Evolutionary conservation across 2,113 vertebrate species (phyloP).

Genomic region (Synodontis membranacea): DNA sequence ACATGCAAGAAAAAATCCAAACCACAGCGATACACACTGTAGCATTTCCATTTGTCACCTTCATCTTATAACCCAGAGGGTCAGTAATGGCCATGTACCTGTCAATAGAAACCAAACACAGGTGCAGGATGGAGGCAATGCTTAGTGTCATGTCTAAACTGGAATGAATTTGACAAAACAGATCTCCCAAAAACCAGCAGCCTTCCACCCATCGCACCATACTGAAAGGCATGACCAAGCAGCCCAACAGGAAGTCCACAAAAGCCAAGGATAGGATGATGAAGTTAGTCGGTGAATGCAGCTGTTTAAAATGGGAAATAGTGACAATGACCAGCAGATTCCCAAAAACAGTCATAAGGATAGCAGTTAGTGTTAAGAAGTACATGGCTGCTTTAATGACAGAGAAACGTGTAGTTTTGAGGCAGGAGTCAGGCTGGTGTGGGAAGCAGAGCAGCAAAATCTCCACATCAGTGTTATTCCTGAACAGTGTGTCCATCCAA

Average conservation of each 20-base stretch:
- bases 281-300: conserved; percentile 57
- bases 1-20: conserved; percentile 50
- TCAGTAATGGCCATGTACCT: conserved; percentile 55
- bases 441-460: conserved; percentile 40
- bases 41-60: conserved; percentile 43
- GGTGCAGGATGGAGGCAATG: conserved; percentile 48
- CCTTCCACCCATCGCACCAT: conserved; percentile 51
- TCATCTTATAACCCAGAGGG: conserved; percentile 45
- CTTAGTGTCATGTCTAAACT: conserved; percentile 52
- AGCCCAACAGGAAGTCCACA: conserved; percentile 55
- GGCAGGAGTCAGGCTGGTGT: conserved; percentile 32
- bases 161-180: conserved; percentile 50
- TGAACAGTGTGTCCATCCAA: conserved; percentile 23
- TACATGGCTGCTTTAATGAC: conserved; percentile 54
- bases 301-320: conserved; percentile 63
- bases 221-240: conserved; percentile 78
- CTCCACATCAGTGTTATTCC: conserved; percentile 36
- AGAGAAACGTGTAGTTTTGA: neutral
- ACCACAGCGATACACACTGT: conserved; percentile 28
- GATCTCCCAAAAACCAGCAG: conserved; percentile 56
- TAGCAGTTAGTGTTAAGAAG: conserved; percentile 49
- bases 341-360: conserved; percentile 65
- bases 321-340: conserved; percentile 62
- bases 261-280: conserved; percentile 55
- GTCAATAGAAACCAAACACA: conserved; percentile 55